Base-by-base conservation (phyloP, 37 sponge, comb jelly and placozoan genomes). In the Mnemiopsis leidyi region DNA sequence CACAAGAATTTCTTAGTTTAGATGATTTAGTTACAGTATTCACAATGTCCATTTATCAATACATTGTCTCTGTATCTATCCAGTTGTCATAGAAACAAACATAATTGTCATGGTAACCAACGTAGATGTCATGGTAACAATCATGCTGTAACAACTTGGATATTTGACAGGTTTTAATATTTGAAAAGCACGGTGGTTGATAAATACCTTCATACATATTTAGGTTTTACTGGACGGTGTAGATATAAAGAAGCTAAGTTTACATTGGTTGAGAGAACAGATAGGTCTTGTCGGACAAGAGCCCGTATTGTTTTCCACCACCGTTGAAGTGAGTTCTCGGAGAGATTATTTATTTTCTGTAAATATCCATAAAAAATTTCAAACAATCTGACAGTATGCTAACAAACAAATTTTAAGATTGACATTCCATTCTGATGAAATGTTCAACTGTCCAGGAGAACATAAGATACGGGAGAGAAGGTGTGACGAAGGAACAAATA, bases 281-380 rank as follows among this genome's bases (percentile, higher is more conserved):
- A 95, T 98, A 23, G 97, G 97, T 2, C 69, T 98, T 0, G 99
- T 98, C 31, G 95, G 95, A 16, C 99, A 98, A 93, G 99, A 98
- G 92, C 99, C 99, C 7, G 92, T 95, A 13, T 92, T 98, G 32
- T 98, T 98, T 93, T 95, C 95, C 69, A 37, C 75, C 69, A 92
- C 94, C 69, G 95, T 98, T 75, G 97, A 85, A 13, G 61, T 48
- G 5, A 48, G 61, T n/a, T n/a, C n/a, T n/a, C n/a, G n/a, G n/a
- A n/a, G n/a, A n/a, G n/a, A n/a, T n/a, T n/a, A n/a, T n/a, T n/a
- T n/a, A n/a, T n/a, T n/a, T n/a, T n/a, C n/a, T n/a, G n/a, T n/a
- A n/a, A n/a, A n/a, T n/a, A n/a, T n/a, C n/a, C n/a, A n/a, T n/a
- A n/a, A n/a, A n/a, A n/a, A n/a, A n/a, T n/a, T n/a, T n/a, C n/a